Percentiles rank a stretch among this genome's conserved stretches.
Conservation (phyloP, 2,888 invertebrate genomes). For the Eueremaeus valkanovi region DNA sequence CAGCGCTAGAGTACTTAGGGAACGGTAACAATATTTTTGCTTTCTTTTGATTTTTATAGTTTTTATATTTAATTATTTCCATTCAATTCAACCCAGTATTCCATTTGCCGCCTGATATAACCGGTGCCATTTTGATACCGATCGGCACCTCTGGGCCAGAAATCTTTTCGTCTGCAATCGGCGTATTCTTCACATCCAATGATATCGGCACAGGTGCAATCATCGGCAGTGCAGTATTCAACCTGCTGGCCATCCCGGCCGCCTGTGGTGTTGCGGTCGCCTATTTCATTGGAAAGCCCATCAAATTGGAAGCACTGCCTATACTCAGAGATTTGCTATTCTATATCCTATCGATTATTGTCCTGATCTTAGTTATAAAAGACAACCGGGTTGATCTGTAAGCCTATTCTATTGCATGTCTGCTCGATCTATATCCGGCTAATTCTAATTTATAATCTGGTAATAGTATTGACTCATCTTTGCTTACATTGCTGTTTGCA, state of each 20-base stretch:
- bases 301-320: conserved; percentile 26
- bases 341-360: conserved; percentile 39
- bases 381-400: conserved; percentile 41
- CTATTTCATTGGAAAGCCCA: conserved; percentile 33
- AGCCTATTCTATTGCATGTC: neutral
- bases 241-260: conserved; percentile 39
- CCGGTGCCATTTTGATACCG: conserved; percentile 39
- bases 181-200: conserved; percentile 40
- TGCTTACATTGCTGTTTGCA: conserved; percentile 36
- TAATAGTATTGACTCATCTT: conserved; percentile 35
- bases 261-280: conserved; percentile 39
- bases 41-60: neutral
- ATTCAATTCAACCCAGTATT: conserved; percentile 13
- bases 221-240: conserved; percentile 39
- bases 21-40: conserved; percentile 1
- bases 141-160: conserved; percentile 40
- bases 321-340: conserved; percentile 37
- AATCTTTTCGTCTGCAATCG: conserved; percentile 37
- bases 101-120: conserved; percentile 30
- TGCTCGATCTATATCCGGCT: too few species aligned
- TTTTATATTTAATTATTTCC: neutral
- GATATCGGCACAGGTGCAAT: conserved; percentile 42
- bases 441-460: neutral
- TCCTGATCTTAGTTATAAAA: conserved; percentile 38
- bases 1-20: conserved; percentile 32